These are phyloP conservation scores for Cordylochernes scorpioides DNA, from an alignment of 2,888 invertebrate species.

Conservation along the genomic window DNA sequence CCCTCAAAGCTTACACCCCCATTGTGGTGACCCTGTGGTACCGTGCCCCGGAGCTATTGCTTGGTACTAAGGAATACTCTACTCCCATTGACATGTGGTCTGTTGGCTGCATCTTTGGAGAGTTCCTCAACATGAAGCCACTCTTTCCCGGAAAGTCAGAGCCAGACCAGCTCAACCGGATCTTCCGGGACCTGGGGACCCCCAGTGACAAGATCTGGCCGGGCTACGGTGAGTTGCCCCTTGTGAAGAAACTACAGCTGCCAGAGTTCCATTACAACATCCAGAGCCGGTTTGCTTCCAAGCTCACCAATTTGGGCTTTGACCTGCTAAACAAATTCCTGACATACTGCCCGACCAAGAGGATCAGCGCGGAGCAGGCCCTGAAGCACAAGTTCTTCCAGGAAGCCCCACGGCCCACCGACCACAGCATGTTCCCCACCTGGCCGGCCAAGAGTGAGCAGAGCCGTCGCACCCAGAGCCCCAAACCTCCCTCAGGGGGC, in stretches of 20 bases:
- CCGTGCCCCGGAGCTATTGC: slow-evolving; percentile 72
- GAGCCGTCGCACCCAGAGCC: slow-evolving; percentile 33
- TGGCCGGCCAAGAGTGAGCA: slow-evolving; percentile 98
- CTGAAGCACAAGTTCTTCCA: slow-evolving; percentile 57
- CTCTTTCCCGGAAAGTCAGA: slow-evolving; percentile 90
- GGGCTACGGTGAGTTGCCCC: slow-evolving; percentile 65
- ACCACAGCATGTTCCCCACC: slow-evolving; percentile 94
- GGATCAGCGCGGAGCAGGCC: slow-evolving; percentile 67
- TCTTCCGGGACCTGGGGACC: slow-evolving; percentile 73
- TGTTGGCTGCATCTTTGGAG: slow-evolving; percentile 91
- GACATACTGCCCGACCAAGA: slow-evolving; percentile 63
- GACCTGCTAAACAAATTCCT: slow-evolving; percentile 43
- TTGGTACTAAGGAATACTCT: slow-evolving; percentile 71
- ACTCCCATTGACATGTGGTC: slow-evolving; percentile 92
- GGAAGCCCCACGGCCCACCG: slow-evolving; percentile 62
- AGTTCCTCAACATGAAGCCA: slow-evolving; percentile 76
- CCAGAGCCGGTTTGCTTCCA: slow-evolving; percentile 31
- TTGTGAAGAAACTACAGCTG: slow-evolving; percentile 74
- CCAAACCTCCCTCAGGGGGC: slow-evolving; percentile 82
- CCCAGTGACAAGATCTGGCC: slow-evolving; percentile 90
- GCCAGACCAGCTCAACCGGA: slow-evolving; percentile 71
- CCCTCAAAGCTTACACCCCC: slow-evolving; percentile 80
- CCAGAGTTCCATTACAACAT: slow-evolving; percentile 64
- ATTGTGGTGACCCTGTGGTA: slow-evolving; percentile 97
- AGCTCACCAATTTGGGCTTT: slow-evolving; percentile 32